Evolutionary conservation across 2,797 vertebrate genomes (phyloP).

Genomic region (Sebastes oblongus): DNA sequence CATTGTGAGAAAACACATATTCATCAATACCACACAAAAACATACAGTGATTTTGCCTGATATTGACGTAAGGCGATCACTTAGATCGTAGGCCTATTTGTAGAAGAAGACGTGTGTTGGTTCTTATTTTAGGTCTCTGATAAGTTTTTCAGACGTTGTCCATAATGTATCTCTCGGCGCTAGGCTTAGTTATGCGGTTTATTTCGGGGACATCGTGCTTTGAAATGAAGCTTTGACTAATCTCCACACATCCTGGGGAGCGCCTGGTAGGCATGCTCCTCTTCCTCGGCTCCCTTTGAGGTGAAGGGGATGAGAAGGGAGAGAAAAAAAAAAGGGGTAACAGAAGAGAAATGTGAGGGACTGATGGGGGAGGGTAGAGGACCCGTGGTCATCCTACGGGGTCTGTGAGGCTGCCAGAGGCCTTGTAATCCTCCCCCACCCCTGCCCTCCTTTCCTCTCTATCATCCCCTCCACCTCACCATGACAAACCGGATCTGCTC

Average conservation of each 20-base stretch:
- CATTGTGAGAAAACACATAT: neutral
- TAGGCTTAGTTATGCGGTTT: conserved; percentile 15
- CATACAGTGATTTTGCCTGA: no score
- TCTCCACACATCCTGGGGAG: conserved; percentile 34
- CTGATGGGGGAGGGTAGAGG: neutral
- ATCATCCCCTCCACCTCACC: conserved; percentile 62
- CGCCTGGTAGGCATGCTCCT: conserved; percentile 13
- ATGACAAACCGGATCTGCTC: conserved; percentile 74
- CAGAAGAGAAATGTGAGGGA: neutral
- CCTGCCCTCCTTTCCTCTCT: conserved; percentile 31
- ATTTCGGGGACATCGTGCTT: conserved; percentile 29
- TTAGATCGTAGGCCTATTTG: no score
- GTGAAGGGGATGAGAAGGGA: neutral
- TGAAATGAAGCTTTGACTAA: conserved; percentile 56
- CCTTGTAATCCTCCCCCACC: conserved; percentile 64
- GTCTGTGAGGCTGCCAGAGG: conserved; percentile 52
- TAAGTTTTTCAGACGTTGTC: neutral
- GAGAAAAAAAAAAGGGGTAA: neutral
- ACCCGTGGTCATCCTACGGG: conserved; percentile 51
- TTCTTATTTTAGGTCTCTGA: neutral
- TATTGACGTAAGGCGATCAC: no score
- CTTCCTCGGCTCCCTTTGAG: conserved; percentile 3
- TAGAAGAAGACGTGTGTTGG: no score
- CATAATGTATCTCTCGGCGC: neutral
- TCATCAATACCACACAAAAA: neutral